A percentile compares a stretch with the other conserved stretches of the same genome.
phyloP scores from a whole-genome alignment of 2,113 vertebrate genomes.

The Nycticebus coucang region DNA sequence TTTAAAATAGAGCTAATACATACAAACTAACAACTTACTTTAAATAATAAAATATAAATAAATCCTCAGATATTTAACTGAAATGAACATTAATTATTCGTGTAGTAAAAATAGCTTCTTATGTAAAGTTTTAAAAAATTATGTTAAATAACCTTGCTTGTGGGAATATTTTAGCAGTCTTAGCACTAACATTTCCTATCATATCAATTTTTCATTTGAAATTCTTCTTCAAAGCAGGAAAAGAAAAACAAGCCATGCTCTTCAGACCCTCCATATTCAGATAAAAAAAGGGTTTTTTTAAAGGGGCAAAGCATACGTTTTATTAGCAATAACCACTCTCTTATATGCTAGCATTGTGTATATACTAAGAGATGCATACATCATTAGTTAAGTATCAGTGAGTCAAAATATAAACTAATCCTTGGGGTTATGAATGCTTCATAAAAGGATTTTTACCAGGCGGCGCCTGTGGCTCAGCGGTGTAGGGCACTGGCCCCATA shows the following conservation, averaged over 20 bases:
- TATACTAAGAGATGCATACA: background rate
- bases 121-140: background rate
- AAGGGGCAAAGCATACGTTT: background rate
- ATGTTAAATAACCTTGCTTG: background rate
- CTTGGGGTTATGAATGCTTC: background rate
- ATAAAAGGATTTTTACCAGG: background rate
- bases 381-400: background rate
- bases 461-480: too few relatives aligned
- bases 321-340: background rate
- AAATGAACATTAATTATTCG: conserved; percentile 20
- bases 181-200: background rate
- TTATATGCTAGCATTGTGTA: background rate
- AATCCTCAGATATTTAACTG: conserved; percentile 32
- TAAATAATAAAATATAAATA: conserved; percentile 15
- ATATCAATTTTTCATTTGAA: conserved; percentile 36
- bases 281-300: background rate
- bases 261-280: background rate
- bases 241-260: background rate
- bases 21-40: conserved; percentile 15
- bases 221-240: conserved; percentile 37
- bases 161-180: conserved; percentile 1
- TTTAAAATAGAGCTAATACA: conserved; percentile 30
- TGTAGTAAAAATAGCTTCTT: background rate
- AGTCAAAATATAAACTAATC: background rate
- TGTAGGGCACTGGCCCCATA: too few relatives aligned